Conservation (phyloP, 2,888 invertebrate genomes). For the Mylabris sibirica region DNA sequence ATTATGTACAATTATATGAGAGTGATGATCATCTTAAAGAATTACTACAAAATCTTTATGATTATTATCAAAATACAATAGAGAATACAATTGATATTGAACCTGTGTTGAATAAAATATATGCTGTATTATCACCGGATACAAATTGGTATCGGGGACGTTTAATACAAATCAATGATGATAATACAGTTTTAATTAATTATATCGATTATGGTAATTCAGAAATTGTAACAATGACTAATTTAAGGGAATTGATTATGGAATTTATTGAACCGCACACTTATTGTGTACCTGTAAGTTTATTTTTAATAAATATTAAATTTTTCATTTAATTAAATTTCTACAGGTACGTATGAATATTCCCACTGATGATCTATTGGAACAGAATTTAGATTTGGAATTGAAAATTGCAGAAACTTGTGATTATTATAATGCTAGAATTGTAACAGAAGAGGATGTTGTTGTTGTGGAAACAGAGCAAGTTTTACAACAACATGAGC, state of each 20-base stretch:
- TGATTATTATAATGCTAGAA: not conserved
- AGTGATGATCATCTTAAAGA: conserved; percentile 61
- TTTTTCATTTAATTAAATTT: not conserved
- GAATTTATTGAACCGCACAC: conserved; percentile 50
- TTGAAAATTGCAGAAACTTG: not conserved
- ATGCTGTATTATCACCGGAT: conserved; percentile 67
- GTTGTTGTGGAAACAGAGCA: not conserved
- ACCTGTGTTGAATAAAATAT: conserved; percentile 54
- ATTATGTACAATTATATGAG: not conserved
- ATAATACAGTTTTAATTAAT: conserved; percentile 63
- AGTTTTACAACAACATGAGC: no score
- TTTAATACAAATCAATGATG: conserved; percentile 59
- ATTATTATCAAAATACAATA: conserved; percentile 64
- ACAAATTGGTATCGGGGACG: conserved; percentile 77
- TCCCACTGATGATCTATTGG: not conserved
- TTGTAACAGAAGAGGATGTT: not conserved
- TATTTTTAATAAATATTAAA: not conserved
- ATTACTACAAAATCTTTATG: conserved; percentile 66
- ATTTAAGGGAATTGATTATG: conserved; percentile 46
- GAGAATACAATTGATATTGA: not conserved
- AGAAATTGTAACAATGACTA: conserved; percentile 63
- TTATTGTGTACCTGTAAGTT: conserved; percentile 50
- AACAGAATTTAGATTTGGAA: not conserved
- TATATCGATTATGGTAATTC: conserved; percentile 77
- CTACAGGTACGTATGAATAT: not conserved